These are phyloP conservation scores for Symphodus melops DNA, from an alignment of 2,113 vertebrate species.

Conservation along the genomic window DNA sequence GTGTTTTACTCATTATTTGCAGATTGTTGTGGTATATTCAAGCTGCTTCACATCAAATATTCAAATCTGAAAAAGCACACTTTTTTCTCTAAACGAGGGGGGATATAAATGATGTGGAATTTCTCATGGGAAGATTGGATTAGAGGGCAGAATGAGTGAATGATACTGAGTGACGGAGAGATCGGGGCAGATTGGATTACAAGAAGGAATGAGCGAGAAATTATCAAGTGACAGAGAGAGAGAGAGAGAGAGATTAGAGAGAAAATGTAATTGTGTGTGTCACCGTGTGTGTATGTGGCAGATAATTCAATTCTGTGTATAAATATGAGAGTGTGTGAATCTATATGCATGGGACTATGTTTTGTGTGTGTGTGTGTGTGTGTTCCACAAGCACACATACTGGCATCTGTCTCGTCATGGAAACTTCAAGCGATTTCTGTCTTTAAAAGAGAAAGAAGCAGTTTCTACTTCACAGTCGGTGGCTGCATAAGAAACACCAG, in stretches of 20 bases:
- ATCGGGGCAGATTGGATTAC: constrained; percentile 28
- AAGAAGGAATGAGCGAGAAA: constrained; percentile 18
- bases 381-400: constrained; percentile 3
- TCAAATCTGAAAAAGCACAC: background rate
- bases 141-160: constrained; percentile 1
- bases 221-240: constrained; percentile 2
- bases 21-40: background rate
- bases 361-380: background rate
- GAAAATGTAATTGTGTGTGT: background rate
- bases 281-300: background rate
- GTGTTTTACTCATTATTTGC: background rate
- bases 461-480: constrained; percentile 19
- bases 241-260: background rate
- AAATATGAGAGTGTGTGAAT: background rate
- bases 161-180: constrained; percentile 19
- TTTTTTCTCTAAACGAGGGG: background rate
- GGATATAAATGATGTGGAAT: constrained; percentile 4
- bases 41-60: background rate
- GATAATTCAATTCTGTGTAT: background rate
- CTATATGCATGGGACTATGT: background rate
- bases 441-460: constrained; percentile 5
- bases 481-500: constrained; percentile 29
- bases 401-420: constrained; percentile 33
- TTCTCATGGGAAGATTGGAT: constrained; percentile 22
- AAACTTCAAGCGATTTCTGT: constrained; percentile 26